Evolutionary conservation across 2,888 invertebrate genomes (phyloP), one percentile per base, ranked within the genome.

Genomic region (Eurois occulta): DNA sequence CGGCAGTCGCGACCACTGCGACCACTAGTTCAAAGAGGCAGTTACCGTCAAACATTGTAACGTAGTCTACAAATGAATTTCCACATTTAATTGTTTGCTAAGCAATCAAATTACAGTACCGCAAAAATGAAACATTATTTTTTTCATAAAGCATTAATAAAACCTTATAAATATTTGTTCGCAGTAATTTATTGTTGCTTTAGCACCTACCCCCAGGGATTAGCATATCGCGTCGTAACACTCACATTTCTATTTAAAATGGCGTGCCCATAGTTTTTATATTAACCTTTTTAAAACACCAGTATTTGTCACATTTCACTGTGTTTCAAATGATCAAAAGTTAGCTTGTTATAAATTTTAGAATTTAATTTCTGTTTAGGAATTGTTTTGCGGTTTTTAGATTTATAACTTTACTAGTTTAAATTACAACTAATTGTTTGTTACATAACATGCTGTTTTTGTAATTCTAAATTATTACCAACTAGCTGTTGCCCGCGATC

Each of bases 201-300:
- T 88, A 87, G 85, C 91, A 85, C 90, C 86, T 86, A 75, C n/a
- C 86, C 69, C 66, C 41, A 38, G 43, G 73, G 75, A 91, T 91
- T 92, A 86, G 90, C 92, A 91, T 90, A 91, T 90, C 89, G 79
- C 89, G 69, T 73, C 83, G 79, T 69, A 82, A 80, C 88, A 91
- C 75, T 88, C 89, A 78, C 85, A 78, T 87, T 91, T 86, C 86
- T 87, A 88, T 89, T 88, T 82, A 87, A 87, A 89, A 84, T 86
- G 48, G 79, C 86, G 87, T 90, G 87, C 77, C 78, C 43, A 55
- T 88, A 87, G 87, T 88, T 88, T 88, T 86, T 85, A 83, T 84
- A 48, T 69, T 38, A 75, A 78, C 77, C 77, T 75, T 83, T 84
- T 78, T 69, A 72, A 75, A 74, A 66, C 68, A 81, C 74, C 77